Conservation (phyloP, 2,797 vertebrate genomes). For the Carcharodon carcharias region DNA sequence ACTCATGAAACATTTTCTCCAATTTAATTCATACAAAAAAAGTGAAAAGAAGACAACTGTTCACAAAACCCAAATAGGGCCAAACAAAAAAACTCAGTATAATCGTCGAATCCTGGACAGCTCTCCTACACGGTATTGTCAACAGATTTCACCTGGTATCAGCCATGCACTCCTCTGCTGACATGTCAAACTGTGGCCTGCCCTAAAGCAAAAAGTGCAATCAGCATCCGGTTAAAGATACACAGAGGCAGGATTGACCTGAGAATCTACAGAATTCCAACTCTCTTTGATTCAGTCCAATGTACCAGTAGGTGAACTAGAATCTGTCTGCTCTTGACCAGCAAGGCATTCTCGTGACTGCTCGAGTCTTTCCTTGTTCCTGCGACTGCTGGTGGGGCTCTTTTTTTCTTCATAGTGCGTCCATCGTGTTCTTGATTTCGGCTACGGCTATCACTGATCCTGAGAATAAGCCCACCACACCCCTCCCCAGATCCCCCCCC, state of each 20-base stretch:
- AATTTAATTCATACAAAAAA: conserved; percentile 37
- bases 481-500: not conserved
- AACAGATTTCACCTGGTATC: conserved; percentile 22
- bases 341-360: conserved; percentile 64
- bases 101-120: conserved; percentile 20
- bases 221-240: conserved; percentile 50
- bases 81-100: conserved; percentile 27
- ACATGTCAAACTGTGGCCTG: not conserved
- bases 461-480: conserved; percentile 52
- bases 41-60: conserved; percentile 20
- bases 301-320: conserved; percentile 56
- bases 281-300: conserved; percentile 54
- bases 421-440: conserved; percentile 45
- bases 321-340: conserved; percentile 66
- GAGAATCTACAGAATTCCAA: conserved; percentile 64
- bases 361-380: conserved; percentile 53
- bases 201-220: conserved; percentile 25
- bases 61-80: conserved; percentile 34
- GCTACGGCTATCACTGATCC: conserved; percentile 48
- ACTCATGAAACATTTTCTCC: not conserved
- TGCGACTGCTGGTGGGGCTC: conserved; percentile 58
- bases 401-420: conserved; percentile 49
- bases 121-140: not conserved
- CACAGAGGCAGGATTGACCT: conserved; percentile 67
- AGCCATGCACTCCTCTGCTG: conserved; percentile 25